Conservation (phyloP, 2,797 vertebrate species). For the Clamator glandarius region DNA sequence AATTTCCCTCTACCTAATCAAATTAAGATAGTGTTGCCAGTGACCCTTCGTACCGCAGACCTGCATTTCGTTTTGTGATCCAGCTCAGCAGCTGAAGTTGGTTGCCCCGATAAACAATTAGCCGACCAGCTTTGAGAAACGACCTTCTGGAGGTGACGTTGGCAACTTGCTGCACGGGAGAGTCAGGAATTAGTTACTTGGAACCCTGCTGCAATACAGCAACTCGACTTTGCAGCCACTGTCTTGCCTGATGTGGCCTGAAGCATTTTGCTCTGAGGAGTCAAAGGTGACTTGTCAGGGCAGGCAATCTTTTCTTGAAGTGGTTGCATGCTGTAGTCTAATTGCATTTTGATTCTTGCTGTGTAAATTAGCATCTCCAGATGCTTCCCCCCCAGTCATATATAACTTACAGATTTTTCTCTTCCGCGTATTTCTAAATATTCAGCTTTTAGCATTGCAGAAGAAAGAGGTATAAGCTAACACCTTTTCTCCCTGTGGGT, state of each 20-base stretch:
- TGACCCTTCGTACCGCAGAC: no score
- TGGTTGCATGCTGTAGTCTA: background rate
- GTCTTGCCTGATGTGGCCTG: background rate
- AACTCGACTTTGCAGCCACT: background rate
- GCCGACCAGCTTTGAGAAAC: background rate
- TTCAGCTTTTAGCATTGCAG: background rate
- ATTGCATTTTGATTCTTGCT: background rate
- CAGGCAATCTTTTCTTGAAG: background rate
- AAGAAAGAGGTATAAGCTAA: background rate
- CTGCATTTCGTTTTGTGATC: no score
- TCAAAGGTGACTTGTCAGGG: background rate
- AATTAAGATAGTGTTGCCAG: no score
- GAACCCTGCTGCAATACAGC: background rate
- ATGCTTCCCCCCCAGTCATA: background rate
- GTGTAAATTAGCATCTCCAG: background rate
- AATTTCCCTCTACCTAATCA: background rate
- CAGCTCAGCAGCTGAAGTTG: background rate
- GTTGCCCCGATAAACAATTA: background rate
- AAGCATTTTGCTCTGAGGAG: background rate
- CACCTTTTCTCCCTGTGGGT: background rate
- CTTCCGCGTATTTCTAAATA: background rate
- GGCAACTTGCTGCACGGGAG: background rate
- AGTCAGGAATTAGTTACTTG: background rate
- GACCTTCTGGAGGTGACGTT: background rate
- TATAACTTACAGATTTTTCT: background rate